A percentile compares a stretch with the other conserved stretches of the same genome.
These are phyloP conservation scores for Xestoiulus laeticollis DNA, from an alignment of 2,888 invertebrate species.

Conservation along the genomic window DNA sequence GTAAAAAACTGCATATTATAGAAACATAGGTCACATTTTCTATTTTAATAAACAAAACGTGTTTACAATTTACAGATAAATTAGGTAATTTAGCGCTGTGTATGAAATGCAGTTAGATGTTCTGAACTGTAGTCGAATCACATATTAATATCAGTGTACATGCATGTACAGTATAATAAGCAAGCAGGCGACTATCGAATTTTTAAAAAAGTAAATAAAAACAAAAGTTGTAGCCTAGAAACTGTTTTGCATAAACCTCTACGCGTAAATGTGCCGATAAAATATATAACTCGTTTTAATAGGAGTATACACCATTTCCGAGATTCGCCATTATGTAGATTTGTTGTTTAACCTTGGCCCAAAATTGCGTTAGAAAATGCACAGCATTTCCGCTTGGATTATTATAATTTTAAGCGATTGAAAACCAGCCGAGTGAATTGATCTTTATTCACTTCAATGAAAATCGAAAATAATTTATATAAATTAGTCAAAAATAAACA, in stretches of 20 bases:
- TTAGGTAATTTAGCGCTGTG: no score
- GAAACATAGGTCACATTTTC: no score
- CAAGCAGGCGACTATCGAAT: neutral
- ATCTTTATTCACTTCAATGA: neutral
- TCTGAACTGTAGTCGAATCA: no score
- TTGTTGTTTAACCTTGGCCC: conserved; percentile 37
- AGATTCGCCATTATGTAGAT: conserved; percentile 28
- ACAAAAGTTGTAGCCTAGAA: neutral
- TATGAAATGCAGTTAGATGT: no score
- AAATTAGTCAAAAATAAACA: neutral
- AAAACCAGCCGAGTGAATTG: neutral
- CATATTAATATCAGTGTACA: no score
- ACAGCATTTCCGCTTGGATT: conserved; percentile 27
- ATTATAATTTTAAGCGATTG: neutral
- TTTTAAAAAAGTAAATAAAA: neutral
- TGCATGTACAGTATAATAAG: neutral
- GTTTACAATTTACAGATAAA: neutral
- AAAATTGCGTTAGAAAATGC: conserved; percentile 23
- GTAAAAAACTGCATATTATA: no score
- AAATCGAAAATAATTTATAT: neutral
- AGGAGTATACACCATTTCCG: neutral
- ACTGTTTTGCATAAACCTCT: neutral
- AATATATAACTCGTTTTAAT: neutral
- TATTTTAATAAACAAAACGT: neutral
- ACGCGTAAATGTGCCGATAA: neutral